Evolutionary conservation across 2,113 vertebrate species (phyloP).

Genomic region (Tachycineta bicolor): DNA sequence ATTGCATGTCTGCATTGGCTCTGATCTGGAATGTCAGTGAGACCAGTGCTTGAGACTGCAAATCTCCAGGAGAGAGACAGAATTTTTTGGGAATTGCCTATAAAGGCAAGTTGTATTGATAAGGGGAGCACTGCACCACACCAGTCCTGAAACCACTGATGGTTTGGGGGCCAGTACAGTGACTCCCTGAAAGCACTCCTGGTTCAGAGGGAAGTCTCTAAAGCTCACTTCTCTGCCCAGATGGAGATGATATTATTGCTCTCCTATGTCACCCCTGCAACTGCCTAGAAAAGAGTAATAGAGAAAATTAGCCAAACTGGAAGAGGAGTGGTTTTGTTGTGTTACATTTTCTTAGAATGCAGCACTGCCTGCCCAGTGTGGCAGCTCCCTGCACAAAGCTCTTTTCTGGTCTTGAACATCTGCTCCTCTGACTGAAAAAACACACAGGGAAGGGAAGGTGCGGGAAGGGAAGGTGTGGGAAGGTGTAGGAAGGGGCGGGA

Average conservation of each 20-base stretch:
- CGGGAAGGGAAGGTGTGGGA: background rate
- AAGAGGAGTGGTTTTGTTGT: background rate
- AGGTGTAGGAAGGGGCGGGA: background rate
- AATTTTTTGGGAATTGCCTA: background rate
- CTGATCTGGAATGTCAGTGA: background rate
- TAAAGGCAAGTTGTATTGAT: background rate
- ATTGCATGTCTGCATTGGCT: accelerated
- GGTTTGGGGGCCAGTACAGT: background rate
- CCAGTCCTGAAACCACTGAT: background rate
- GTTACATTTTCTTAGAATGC: background rate
- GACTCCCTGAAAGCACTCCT: background rate
- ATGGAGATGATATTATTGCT: background rate
- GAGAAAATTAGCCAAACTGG: background rate
- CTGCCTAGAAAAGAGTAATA: background rate
- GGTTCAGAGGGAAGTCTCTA: background rate
- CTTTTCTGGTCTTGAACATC: constrained; percentile 43
- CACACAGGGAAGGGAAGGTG: background rate
- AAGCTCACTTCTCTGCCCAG: background rate
- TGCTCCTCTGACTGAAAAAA: background rate
- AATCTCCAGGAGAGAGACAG: background rate
- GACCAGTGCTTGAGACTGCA: background rate
- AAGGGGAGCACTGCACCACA: background rate
- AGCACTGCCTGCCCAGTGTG: background rate
- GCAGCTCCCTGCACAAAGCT: background rate
- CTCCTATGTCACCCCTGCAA: background rate